Base-by-base conservation (phyloP, 2,888 invertebrate genomes). In the Drosophila rellima region DNA sequence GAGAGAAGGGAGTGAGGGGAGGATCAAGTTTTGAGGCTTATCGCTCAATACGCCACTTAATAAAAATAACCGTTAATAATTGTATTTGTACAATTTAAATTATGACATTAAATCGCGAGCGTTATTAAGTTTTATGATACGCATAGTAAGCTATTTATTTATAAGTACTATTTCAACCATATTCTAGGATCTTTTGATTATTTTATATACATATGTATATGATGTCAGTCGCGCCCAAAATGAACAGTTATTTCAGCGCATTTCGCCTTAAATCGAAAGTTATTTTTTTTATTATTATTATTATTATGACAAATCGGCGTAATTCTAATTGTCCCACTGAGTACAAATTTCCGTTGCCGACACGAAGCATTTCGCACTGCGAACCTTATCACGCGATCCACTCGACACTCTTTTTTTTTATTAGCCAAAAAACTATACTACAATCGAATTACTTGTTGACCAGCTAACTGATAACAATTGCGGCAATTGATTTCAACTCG, bases 11-110 rank as follows among this genome's bases (percentile, higher is more conserved):
- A 29, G 10, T 26, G n/a, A 33, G 44, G 37, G 26, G n/a, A 13
- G 7, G 42, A 8, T 10, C 2, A n/a, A n/a, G n/a, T 40, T 52
- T 35, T 13, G 15, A 26, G 11, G 74, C 82, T 86, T 86, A 89
- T 89, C 86, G 59, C 63, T 23, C 63, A 56, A 69, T 74, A 70
- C 62, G 74, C 78, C 90, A 88, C 88, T 88, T 89, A 86, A 88
- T 86, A 78, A 75, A 83, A 90, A 88, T 86, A 90, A 77, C 42
- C 72, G 70, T 81, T 87, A 90, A 90, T 88, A 89, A 90, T 70
- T 77, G 77, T 78, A 90, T 90, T 90, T 85, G 78, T 72, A 79
- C 78, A 70, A 87, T 84, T 90, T 80, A 80, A 89, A 90, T 89
- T 84, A 89, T 82, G 81, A 74, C 82, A 78, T 59, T 70, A 68